Conservation (phyloP, 92 coral and sea anemone genomes). For the Chrysogorgia sp. region DNA sequence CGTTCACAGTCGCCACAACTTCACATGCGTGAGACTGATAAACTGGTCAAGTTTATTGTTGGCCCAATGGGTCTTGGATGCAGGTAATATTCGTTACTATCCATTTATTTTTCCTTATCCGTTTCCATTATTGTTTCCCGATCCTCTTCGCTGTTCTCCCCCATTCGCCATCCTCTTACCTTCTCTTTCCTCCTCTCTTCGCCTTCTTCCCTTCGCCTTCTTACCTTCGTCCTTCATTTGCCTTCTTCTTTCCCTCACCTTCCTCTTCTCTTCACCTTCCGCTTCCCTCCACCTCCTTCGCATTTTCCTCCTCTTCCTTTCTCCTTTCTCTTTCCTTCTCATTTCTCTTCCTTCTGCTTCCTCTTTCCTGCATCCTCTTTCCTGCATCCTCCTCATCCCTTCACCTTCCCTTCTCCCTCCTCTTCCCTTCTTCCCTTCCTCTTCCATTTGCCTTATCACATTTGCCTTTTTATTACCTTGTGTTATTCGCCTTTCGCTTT, state of each 20-base stretch:
- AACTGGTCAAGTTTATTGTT: constrained; percentile 77
- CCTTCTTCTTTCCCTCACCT: neutral
- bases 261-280: neutral
- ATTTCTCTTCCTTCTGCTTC: neutral
- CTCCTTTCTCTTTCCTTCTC: neutral
- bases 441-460: neutral
- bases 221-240: neutral
- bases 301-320: neutral
- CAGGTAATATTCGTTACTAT: constrained; percentile 61
- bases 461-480: neutral
- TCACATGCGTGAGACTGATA: constrained; percentile 62
- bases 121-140: neutral
- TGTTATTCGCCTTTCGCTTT: neutral
- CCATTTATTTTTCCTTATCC: neutral
- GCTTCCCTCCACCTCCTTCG: too few relatives aligned
- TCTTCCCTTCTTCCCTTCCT: neutral
- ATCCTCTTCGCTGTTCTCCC: neutral
- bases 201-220: neutral
- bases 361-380: neutral
- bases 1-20: constrained; percentile 44
- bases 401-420: neutral
- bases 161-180: neutral
- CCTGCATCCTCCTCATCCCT: neutral
- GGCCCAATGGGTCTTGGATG: constrained; percentile 94
- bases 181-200: neutral